phyloP scores from a whole-genome alignment of 1,140 invertebrate species.

The Hesperophylax magnus region DNA sequence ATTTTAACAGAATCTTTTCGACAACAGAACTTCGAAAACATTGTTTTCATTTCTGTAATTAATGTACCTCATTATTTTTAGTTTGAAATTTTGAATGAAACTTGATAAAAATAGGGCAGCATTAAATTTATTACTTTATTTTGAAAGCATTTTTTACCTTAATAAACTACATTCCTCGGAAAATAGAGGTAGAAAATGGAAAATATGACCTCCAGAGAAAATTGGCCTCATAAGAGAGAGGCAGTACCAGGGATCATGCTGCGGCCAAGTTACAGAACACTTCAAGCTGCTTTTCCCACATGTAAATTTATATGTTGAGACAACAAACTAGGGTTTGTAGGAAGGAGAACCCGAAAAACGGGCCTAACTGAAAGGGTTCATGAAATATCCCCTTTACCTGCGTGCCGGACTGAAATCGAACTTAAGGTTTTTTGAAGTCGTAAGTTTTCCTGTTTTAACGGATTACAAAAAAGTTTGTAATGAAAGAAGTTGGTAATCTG shows the following conservation, averaged over 20 bases:
- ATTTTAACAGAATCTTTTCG: no score
- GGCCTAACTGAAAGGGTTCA: background rate
- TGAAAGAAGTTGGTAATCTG: slow-evolving; percentile 38
- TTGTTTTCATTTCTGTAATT: no score
- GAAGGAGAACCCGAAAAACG: background rate
- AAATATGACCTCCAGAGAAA: background rate
- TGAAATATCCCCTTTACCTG: slow-evolving; percentile 6
- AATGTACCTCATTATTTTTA: no score
- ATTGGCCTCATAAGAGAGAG: background rate
- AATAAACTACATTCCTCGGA: no score
- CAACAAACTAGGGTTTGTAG: background rate
- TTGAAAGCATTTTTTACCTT: no score
- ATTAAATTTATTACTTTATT: no score
- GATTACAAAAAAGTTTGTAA: slow-evolving; percentile 36
- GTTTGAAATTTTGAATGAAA: no score
- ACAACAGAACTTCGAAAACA: no score
- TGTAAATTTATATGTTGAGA: slow-evolving; percentile 24
- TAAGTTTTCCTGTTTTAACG: slow-evolving; percentile 33
- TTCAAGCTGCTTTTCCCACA: background rate
- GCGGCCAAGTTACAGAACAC: background rate
- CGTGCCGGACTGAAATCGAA: slow-evolving; percentile 19
- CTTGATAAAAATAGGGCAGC: no score
- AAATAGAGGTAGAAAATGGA: background rate
- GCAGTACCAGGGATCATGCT: background rate
- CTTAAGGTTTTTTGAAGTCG: slow-evolving; percentile 18